Evolutionary conservation across 2,797 vertebrate genomes (phyloP).

Genomic region (Vireo griseus): DNA sequence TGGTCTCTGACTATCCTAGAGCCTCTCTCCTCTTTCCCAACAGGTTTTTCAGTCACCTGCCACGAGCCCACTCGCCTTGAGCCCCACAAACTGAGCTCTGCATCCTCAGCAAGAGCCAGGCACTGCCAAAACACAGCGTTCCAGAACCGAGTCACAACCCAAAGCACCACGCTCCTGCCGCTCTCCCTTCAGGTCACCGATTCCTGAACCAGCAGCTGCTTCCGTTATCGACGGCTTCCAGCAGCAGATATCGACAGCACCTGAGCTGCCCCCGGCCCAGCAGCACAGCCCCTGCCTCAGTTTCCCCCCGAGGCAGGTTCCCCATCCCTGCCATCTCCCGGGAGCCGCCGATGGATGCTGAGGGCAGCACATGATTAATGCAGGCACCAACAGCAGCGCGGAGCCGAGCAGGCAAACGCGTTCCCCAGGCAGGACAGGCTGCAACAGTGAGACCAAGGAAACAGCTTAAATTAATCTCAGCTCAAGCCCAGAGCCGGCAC

Average conservation of each 20-base stretch:
- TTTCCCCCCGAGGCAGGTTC: not conserved
- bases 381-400: constrained; percentile 17
- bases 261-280: not conserved
- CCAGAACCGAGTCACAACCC: rapidly evolving
- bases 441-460: not conserved
- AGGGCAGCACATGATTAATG: constrained; percentile 20
- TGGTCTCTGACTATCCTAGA: not conserved
- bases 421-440: constrained; percentile 35
- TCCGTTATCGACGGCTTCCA: not conserved
- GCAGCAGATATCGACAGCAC: not conserved
- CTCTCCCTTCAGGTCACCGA: not conserved
- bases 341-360: not conserved
- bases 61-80: rapidly evolving
- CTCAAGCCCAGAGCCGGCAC: not conserved
- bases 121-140: not conserved
- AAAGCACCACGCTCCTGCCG: rapidly evolving
- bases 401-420: not conserved
- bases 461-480: not conserved
- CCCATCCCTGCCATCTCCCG: not conserved
- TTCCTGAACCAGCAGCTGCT: not conserved
- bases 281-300: not conserved
- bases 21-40: not conserved
- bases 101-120: not conserved
- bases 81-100: not conserved
- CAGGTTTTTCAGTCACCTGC: rapidly evolving